Conservation (phyloP, 1,140 invertebrate genomes). For the Camponotus vicinus region DNA sequence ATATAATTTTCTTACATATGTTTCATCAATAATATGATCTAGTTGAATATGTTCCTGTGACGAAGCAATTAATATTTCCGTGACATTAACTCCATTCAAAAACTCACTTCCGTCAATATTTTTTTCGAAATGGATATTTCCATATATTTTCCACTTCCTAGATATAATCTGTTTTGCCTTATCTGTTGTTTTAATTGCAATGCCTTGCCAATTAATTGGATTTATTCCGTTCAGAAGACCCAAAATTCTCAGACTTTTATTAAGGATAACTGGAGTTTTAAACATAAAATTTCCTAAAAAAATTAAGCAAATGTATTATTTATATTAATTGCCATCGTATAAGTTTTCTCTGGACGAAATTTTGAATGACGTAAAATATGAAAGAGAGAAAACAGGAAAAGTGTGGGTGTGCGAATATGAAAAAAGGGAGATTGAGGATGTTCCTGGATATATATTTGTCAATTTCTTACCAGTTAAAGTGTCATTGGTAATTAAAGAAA, state of each 20-base stretch:
- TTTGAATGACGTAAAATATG: no score
- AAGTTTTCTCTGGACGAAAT: no score
- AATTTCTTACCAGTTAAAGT: slow-evolving; percentile 67
- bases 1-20: slow-evolving; percentile 72
- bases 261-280: slow-evolving; percentile 75
- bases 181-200: slow-evolving; percentile 69
- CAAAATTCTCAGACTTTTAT: slow-evolving; percentile 71
- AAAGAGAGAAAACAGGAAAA: no score
- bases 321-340: slow-evolving; percentile 13
- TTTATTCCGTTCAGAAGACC: slow-evolving; percentile 78
- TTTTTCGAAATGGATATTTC: slow-evolving; percentile 78
- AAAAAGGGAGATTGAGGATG: no score
- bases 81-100: slow-evolving; percentile 78
- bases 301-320: slow-evolving; percentile 12
- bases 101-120: slow-evolving; percentile 74
- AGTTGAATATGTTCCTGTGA: slow-evolving; percentile 69
- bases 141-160: slow-evolving; percentile 78
- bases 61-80: slow-evolving; percentile 69
- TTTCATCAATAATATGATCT: slow-evolving; percentile 62
- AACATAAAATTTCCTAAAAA: slow-evolving; percentile 79
- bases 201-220: slow-evolving; percentile 77
- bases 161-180: slow-evolving; percentile 74
- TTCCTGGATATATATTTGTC: no score
- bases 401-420: no score
- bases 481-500: slow-evolving; percentile 65